Evolutionary conservation across 2,113 vertebrate genomes (phyloP).

Genomic region (Hydrochoerus hydrochaeris): DNA sequence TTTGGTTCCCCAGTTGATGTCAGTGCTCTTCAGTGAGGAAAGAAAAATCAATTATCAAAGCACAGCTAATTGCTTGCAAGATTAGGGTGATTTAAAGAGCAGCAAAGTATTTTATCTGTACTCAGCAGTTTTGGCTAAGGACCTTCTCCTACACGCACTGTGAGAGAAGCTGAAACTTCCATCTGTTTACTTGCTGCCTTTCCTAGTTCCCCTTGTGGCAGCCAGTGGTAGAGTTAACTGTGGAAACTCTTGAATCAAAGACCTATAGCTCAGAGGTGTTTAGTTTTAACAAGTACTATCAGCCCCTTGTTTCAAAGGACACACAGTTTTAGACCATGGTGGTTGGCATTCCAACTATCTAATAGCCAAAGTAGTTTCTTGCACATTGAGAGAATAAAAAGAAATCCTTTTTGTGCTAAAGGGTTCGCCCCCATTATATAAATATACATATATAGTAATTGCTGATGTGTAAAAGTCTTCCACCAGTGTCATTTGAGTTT

Average conservation of each 20-base stretch:
- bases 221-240: not conserved
- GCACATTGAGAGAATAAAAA: not conserved
- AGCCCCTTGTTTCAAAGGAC: not conserved
- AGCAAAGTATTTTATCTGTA: conserved; percentile 66
- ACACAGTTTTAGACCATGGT: not conserved
- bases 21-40: conserved; percentile 73
- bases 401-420: not conserved
- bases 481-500: not conserved
- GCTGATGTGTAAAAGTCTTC: not conserved
- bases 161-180: conserved; percentile 45
- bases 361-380: not conserved
- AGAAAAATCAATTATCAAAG: conserved; percentile 82
- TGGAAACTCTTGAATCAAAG: not conserved
- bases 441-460: not conserved
- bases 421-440: not conserved
- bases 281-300: not conserved
- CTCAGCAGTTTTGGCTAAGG: conserved; percentile 74
- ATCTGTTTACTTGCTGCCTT: not conserved
- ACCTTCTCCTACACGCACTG: conserved; percentile 53
- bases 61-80: conserved; percentile 79
- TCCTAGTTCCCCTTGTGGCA: not conserved
- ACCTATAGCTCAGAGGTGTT: not conserved
- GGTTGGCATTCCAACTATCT: not conserved
- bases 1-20: conserved; percentile 58
- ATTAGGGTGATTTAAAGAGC: conserved; percentile 77